Base-by-base conservation (phyloP, 2,888 invertebrate species). In the Cephus pygmeus region DNA sequence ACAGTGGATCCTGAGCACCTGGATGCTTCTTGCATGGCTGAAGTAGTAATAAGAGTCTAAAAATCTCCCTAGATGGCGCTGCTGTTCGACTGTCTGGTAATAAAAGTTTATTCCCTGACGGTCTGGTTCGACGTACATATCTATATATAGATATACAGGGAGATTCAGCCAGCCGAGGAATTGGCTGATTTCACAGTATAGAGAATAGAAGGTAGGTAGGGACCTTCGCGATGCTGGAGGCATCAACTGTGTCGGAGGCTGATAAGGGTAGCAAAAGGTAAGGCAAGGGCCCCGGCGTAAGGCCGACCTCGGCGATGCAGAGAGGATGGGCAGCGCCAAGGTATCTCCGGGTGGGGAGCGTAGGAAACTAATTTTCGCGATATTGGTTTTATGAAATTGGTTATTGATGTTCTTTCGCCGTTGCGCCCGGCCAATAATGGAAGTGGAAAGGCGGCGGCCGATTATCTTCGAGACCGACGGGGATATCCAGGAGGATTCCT, bases 361-460 rank as follows among this genome's bases (percentile, higher is more conserved):
- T 56, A 79, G 83, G 84, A 88, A 90, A 90, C 89, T 89, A 90
- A 90, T 90, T 89, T 89, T 89, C 88, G 86, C 87, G 87, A 88
- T 90, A 90, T 90, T 89, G 89, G 87, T 87, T 89, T 89, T 89
- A 86, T 85, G 87, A 88, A 89, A 89, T 89, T 89, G 89, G 87
- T 89, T 89, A 89, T 89, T 87, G 89, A 89, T 89, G 88, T 88
- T 88, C 88, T 85, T 84, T 87, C 85, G 84, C 75, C 76, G 81
- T 84, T n/a, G 15, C 75, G 77, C 77, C 30, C 36, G 82, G 82
- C 80, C 85, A 84, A 85, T 86, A 86, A 84, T 85, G 83, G 84
- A 83, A 81, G 81, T 84, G 83, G 86, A 85, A 84, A 83, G 77
- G 78, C 78, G 77, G 69, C 71, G 76, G 69, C 79, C 78, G 79